Evolutionary conservation across 2,797 vertebrate species (phyloP).

Genomic region (Girardinus metallicus): DNA sequence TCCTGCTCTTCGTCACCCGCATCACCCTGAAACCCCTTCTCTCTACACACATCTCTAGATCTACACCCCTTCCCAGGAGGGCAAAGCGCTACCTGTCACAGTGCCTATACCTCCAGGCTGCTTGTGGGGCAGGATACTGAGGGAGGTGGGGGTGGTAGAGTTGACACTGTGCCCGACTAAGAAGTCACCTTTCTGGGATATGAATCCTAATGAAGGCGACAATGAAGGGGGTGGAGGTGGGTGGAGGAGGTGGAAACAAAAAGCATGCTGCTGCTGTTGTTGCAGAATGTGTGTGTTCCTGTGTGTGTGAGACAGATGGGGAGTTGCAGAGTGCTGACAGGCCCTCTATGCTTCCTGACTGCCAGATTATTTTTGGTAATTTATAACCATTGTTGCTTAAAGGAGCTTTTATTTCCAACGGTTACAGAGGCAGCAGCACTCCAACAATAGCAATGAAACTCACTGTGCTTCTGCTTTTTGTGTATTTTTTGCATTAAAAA

Average conservation of each 20-base stretch:
- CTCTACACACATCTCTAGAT: slow-evolving; percentile 1
- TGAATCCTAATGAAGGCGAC: slow-evolving; percentile 84
- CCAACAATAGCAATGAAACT: slow-evolving; percentile 33
- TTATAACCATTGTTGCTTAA: slow-evolving; percentile 80
- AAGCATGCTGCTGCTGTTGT: slow-evolving; percentile 54
- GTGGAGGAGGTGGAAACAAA: slow-evolving; percentile 42
- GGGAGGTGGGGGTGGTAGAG: slow-evolving; percentile 39
- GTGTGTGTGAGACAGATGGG: slow-evolving; percentile 77
- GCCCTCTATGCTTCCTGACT: slow-evolving; percentile 73
- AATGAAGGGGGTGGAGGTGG: slow-evolving; percentile 42
- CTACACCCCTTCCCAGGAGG: slow-evolving; percentile 66
- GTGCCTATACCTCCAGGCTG: slow-evolving; percentile 79
- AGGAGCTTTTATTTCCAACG: slow-evolving; percentile 67
- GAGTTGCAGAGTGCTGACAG: slow-evolving; percentile 78
- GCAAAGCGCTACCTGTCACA: slow-evolving; percentile 80
- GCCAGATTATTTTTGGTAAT: slow-evolving; percentile 83
- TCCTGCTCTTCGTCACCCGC: slow-evolving; percentile 70
- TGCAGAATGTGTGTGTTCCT: slow-evolving; percentile 39
- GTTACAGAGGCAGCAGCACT: slow-evolving; percentile 53
- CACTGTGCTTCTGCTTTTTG: slow-evolving; percentile 26
- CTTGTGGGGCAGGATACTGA: slow-evolving; percentile 66
- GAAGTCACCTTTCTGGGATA: slow-evolving; percentile 85
- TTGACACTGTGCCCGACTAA: slow-evolving; percentile 83
- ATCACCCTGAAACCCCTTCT: slow-evolving; percentile 44
- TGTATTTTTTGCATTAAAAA: slow-evolving; percentile 19